Conservation (phyloP, 2,888 invertebrate species). For the Liposcelis brunnea region DNA sequence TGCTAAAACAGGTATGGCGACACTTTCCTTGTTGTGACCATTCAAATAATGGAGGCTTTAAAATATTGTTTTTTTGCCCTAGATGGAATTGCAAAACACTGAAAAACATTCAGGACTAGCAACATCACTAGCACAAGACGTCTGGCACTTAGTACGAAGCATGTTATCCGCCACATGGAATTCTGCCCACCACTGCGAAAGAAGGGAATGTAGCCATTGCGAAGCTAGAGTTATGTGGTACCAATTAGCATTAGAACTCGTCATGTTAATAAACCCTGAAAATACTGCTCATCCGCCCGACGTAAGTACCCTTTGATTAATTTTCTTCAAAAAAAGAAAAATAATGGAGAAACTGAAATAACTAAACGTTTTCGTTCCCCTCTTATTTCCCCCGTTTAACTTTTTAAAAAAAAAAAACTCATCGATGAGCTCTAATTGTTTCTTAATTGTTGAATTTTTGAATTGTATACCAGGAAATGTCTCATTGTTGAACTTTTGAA, state of each 20-base stretch:
- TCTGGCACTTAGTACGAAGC: constrained; percentile 52
- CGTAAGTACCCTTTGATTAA: constrained; percentile 32
- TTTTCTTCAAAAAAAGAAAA: constrained; percentile 15
- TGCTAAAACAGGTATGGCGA: constrained; percentile 75
- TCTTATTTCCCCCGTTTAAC: constrained; percentile 1
- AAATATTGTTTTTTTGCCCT: no score
- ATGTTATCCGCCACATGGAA: constrained; percentile 61
- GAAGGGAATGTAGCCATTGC: constrained; percentile 71
- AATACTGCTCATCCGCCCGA: constrained; percentile 57
- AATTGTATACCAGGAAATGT: neutral
- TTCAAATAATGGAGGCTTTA: no score
- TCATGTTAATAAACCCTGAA: constrained; percentile 62
- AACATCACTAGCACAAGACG: constrained; percentile 54
- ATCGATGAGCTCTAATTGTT: constrained; percentile 1
- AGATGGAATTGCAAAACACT: constrained; percentile 75
- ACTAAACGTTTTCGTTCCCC: constrained; percentile 5
- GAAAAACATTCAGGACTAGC: constrained; percentile 63
- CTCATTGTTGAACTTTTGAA: neutral
- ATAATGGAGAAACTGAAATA: constrained; percentile 7
- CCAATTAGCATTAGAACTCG: constrained; percentile 64
- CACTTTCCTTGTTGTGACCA: neutral
- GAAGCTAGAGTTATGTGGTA: constrained; percentile 91
- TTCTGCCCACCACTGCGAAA: constrained; percentile 36
- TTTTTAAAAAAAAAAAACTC: neutral
- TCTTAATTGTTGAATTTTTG: constrained; percentile 5